A percentile compares a stretch with the other conserved stretches of the same genome.
phyloP scores from a whole-genome alignment of 2,797 vertebrate genomes.

The Heteromormyrus szaboi region DNA sequence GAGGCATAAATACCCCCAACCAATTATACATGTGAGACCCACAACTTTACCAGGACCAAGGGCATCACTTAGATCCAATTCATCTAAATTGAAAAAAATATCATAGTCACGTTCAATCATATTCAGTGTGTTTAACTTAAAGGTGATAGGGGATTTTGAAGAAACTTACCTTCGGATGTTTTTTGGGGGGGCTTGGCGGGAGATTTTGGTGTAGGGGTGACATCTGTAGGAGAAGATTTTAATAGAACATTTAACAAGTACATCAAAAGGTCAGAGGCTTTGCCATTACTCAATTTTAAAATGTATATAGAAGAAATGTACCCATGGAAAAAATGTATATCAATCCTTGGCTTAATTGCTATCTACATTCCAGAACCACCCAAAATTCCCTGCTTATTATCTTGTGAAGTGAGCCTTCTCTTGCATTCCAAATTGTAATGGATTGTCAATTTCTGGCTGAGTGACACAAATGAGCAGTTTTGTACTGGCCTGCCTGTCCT shows the following conservation, averaged over 20 bases:
- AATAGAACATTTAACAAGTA: neutral
- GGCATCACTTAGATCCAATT: constrained; percentile 2
- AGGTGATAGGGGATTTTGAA: neutral
- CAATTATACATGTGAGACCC: neutral
- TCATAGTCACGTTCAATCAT: neutral
- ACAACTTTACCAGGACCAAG: constrained; percentile 5
- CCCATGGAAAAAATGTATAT: neutral
- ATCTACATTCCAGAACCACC: neutral
- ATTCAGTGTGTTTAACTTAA: neutral
- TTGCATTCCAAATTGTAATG: neutral
- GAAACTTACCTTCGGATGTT: neutral
- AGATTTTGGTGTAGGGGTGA: neutral
- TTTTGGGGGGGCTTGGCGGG: neutral
- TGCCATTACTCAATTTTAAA: neutral
- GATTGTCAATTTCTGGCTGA: neutral
- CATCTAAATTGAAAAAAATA: neutral
- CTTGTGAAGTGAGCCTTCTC: neutral
- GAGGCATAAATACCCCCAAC: neutral
- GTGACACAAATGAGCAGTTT: neutral
- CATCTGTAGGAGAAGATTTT: neutral
- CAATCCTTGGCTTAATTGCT: neutral
- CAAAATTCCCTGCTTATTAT: neutral
- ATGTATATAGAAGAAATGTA: neutral
- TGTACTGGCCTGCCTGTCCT: too few species aligned
- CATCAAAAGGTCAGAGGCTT: neutral